phyloP scores from a whole-genome alignment of 2,888 invertebrate genomes.

The Agrotis clavis region DNA sequence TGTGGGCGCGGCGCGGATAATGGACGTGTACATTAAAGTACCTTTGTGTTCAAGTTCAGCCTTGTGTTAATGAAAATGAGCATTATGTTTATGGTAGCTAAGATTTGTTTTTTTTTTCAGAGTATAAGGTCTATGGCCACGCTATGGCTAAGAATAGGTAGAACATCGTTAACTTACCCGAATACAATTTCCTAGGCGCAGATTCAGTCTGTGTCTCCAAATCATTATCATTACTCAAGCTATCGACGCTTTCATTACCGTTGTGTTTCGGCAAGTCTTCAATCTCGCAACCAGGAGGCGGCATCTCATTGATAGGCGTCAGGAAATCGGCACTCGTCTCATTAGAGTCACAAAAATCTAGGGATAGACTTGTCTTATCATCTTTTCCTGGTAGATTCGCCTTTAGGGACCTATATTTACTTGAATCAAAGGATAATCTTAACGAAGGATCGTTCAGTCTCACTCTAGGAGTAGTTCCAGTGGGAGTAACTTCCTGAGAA shows the following conservation, averaged over 20 bases:
- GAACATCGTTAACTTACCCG: conserved; percentile 70
- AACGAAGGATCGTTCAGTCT: conserved; percentile 84
- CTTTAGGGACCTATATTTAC: conserved; percentile 85
- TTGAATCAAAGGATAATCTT: conserved; percentile 85
- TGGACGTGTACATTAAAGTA: too few relatives aligned
- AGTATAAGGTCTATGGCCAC: too few relatives aligned
- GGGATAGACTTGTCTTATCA: conserved; percentile 85
- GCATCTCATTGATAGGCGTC: conserved; percentile 90
- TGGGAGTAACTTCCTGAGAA: conserved; percentile 87
- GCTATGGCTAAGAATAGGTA: neutral
- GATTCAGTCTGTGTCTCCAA: conserved; percentile 88
- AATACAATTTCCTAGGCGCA: conserved; percentile 82
- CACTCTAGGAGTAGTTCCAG: conserved; percentile 81
- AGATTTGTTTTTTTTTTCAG: too few relatives aligned
- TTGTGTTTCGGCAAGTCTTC: conserved; percentile 88
- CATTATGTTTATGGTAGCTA: too few relatives aligned
- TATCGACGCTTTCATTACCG: conserved; percentile 85
- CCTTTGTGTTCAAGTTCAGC: too few relatives aligned
- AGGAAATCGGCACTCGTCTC: conserved; percentile 89
- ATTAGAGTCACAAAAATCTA: conserved; percentile 89
- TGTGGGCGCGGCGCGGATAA: too few relatives aligned
- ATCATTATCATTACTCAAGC: conserved; percentile 86
- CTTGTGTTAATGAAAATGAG: too few relatives aligned
- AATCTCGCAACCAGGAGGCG: conserved; percentile 87
- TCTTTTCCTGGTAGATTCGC: conserved; percentile 77